These are phyloP conservation scores for Solea senegalensis DNA, from an alignment of 2,113 vertebrate genomes.

Conservation along the genomic window DNA sequence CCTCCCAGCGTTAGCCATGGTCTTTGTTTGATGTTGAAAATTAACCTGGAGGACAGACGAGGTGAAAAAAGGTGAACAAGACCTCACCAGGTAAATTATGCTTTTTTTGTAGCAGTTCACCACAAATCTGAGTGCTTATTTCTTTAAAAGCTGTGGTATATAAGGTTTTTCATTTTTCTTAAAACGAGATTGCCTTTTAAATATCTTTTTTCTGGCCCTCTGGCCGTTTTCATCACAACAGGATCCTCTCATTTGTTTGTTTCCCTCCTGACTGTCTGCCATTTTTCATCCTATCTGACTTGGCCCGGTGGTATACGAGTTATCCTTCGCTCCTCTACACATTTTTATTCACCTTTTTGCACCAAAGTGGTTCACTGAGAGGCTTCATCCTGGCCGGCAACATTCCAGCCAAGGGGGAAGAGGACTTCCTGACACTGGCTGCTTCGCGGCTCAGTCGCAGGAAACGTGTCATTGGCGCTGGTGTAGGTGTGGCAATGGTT, in stretches of 20 bases:
- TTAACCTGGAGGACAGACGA: constrained; percentile 21
- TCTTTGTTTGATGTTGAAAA: constrained; percentile 48
- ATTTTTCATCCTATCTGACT: constrained; percentile 39
- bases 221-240: constrained; percentile 31
- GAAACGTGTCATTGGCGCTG: constrained; percentile 92
- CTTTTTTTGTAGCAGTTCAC: constrained; percentile 27
- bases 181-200: constrained; percentile 11
- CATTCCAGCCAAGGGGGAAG: constrained; percentile 93
- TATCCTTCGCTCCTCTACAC: not conserved
- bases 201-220: constrained; percentile 4
- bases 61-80: constrained; percentile 26
- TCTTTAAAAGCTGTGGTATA: constrained; percentile 8
- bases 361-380: constrained; percentile 47
- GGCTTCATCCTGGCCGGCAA: constrained; percentile 82
- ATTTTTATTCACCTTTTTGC: constrained; percentile 45
- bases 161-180: constrained; percentile 13
- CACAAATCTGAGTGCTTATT: constrained; percentile 23
- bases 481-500: constrained; percentile 95
- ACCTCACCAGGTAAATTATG: constrained; percentile 25
- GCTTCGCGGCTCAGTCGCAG: constrained; percentile 91
- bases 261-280: constrained; percentile 45
- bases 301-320: constrained; percentile 20
- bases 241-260: constrained; percentile 35
- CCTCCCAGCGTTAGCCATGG: constrained; percentile 33
- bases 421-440: constrained; percentile 95